phyloP scores from a whole-genome alignment of 2,888 invertebrate genomes.

The Noctua comes region DNA sequence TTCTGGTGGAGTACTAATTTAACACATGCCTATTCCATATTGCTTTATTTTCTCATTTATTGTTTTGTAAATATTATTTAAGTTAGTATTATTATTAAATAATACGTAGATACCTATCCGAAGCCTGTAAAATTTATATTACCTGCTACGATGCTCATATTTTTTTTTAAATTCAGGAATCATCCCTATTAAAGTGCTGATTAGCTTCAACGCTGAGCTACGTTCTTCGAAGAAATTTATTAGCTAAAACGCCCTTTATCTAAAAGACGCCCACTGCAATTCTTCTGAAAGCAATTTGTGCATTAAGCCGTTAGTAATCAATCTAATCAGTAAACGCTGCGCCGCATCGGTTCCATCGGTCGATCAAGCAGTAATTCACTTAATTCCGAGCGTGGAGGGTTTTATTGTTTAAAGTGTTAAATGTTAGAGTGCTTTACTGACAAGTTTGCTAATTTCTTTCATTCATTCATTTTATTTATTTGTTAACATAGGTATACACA shows the following conservation, averaged over 20 bases:
- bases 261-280: neutral
- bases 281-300: conserved; percentile 14
- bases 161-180: too few relatives aligned
- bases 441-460: neutral
- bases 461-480: too few relatives aligned
- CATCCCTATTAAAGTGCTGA: too few relatives aligned
- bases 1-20: conserved; percentile 41
- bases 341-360: neutral
- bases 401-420: neutral
- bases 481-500: too few relatives aligned
- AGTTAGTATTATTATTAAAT: conserved; percentile 59
- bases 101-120: conserved; percentile 36
- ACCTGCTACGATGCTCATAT: conserved; percentile 1
- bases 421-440: neutral
- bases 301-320: conserved; percentile 19
- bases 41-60: conserved; percentile 49
- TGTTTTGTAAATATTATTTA: conserved; percentile 68
- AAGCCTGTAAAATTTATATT: conserved; percentile 54
- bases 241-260: neutral
- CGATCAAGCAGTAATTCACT: conserved; percentile 20
- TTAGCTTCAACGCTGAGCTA: neutral
- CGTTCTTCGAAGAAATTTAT: neutral
- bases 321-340: conserved; percentile 17
- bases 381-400: neutral
- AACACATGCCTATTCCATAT: conserved; percentile 47